phyloP scores from a whole-genome alignment of 2,888 invertebrate genomes.

The Drosophila multiciliata region DNA sequence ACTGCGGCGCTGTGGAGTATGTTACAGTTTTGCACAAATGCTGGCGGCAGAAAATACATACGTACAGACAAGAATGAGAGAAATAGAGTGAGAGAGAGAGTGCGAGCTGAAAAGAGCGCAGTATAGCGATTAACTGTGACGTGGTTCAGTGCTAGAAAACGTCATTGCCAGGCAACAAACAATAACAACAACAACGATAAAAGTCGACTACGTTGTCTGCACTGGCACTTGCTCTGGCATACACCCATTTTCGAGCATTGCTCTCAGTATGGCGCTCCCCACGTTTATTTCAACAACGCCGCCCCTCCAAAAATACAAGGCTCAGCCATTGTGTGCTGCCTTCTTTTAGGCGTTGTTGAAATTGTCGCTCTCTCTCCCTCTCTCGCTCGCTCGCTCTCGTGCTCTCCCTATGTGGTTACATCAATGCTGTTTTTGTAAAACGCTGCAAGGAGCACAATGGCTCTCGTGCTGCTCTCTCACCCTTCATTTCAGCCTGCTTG shows the following conservation, averaged over 20 bases:
- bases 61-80: slow-evolving; percentile 3
- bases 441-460: slow-evolving; percentile 33
- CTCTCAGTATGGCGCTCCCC: slow-evolving; percentile 36
- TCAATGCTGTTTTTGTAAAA: slow-evolving; percentile 40
- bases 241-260: slow-evolving; percentile 80
- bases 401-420: slow-evolving; percentile 43
- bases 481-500: slow-evolving; percentile 18
- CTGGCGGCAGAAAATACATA: slow-evolving; percentile 3
- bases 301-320: neutral
- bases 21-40: slow-evolving; percentile 45
- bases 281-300: slow-evolving; percentile 50
- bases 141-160: slow-evolving; percentile 39
- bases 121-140: slow-evolving; percentile 54
- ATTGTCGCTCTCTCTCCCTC: slow-evolving; percentile 23
- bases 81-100: neutral
- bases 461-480: slow-evolving; percentile 21
- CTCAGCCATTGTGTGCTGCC: slow-evolving; percentile 49
- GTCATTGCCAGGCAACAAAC: slow-evolving; percentile 55
- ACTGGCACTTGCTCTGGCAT: slow-evolving; percentile 69
- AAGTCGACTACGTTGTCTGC: slow-evolving; percentile 22
- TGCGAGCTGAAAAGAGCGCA: slow-evolving; percentile 4
- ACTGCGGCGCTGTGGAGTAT: slow-evolving; percentile 45
- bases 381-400: slow-evolving; percentile 2
- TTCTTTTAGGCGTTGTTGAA: slow-evolving; percentile 72
- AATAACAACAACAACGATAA: slow-evolving; percentile 13